A percentile compares a stretch with the other conserved stretches of the same genome.
Conservation (phyloP, 2,888 invertebrate species). For the Gortyna flavago region DNA sequence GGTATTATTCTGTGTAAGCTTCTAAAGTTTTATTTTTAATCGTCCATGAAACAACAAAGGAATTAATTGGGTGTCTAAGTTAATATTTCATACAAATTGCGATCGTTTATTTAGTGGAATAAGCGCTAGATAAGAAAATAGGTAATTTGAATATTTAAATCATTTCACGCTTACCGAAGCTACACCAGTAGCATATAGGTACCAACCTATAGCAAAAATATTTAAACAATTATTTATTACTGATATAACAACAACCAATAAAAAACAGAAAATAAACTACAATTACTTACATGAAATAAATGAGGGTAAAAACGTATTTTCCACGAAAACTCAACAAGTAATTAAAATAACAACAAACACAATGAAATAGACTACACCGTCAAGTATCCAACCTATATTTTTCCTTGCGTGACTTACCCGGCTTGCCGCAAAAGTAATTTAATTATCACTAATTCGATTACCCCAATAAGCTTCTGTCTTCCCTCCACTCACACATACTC, state of each 20-base stretch:
- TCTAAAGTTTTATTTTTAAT: background rate
- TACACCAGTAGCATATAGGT: no score
- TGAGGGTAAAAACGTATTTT: background rate
- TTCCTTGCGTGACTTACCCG: slow-evolving; percentile 72
- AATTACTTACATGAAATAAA: slow-evolving; percentile 39
- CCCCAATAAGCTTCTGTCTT: slow-evolving; percentile 76
- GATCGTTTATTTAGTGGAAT: background rate
- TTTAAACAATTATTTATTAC: slow-evolving; percentile 1
- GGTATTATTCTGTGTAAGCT: background rate
- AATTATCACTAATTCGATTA: slow-evolving; percentile 89
- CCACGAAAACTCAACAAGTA: slow-evolving; percentile 45
- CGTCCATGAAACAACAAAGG: slow-evolving; percentile 13
- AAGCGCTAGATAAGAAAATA: background rate
- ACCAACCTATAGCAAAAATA: slow-evolving; percentile 2
- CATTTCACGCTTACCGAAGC: background rate
- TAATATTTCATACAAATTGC: slow-evolving; percentile 10
- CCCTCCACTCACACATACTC: slow-evolving; percentile 73
- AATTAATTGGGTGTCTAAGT: slow-evolving; percentile 23
- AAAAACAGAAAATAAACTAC: background rate
- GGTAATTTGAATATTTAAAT: slow-evolving; percentile 16
- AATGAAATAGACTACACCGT: slow-evolving; percentile 57
- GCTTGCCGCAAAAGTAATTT: slow-evolving; percentile 80
- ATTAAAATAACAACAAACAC: slow-evolving; percentile 51
- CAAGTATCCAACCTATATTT: slow-evolving; percentile 72
- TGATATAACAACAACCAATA: background rate